Evolutionary conservation across 2,888 invertebrate species (phyloP).

Genomic region (Plemyria rubiginata): DNA sequence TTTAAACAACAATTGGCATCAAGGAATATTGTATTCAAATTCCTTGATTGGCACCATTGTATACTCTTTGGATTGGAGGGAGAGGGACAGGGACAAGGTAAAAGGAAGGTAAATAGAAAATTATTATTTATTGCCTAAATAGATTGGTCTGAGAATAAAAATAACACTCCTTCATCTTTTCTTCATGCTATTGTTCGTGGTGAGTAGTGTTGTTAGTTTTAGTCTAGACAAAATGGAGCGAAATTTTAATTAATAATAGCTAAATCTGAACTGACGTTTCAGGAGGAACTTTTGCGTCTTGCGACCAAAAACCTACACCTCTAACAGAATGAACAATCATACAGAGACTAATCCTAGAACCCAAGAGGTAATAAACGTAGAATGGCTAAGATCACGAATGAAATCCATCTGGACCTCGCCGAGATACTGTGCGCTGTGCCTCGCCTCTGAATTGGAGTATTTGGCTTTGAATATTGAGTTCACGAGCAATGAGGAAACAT

Average conservation of each 20-base stretch:
- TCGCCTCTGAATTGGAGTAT: slow-evolving; percentile 46
- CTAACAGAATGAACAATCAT: not conserved
- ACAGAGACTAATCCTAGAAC: not conserved
- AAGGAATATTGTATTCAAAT: no score
- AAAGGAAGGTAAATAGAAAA: no score
- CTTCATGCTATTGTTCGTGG: no score
- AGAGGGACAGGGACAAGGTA: no score
- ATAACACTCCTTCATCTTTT: no score
- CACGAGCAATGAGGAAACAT: slow-evolving; percentile 46
- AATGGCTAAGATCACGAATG: slow-evolving; percentile 54
- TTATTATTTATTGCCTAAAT: no score
- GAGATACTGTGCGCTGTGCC: slow-evolving; percentile 57
- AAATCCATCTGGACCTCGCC: slow-evolving; percentile 45
- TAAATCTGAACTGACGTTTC: not conserved
- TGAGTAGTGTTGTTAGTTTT: no score
- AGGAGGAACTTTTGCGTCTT: not conserved
- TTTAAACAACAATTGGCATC: no score
- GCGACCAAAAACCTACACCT: not conserved
- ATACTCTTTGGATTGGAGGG: no score
- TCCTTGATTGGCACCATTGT: no score
- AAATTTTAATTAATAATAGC: not conserved
- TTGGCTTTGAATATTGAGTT: slow-evolving; percentile 50
- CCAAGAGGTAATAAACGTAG: slow-evolving; percentile 31
- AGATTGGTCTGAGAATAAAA: no score
- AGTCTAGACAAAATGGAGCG: slow-evolving; percentile 3